These are phyloP conservation scores for Acleris emargana DNA, from an alignment of 2,888 invertebrate species.

Conservation along the genomic window DNA sequence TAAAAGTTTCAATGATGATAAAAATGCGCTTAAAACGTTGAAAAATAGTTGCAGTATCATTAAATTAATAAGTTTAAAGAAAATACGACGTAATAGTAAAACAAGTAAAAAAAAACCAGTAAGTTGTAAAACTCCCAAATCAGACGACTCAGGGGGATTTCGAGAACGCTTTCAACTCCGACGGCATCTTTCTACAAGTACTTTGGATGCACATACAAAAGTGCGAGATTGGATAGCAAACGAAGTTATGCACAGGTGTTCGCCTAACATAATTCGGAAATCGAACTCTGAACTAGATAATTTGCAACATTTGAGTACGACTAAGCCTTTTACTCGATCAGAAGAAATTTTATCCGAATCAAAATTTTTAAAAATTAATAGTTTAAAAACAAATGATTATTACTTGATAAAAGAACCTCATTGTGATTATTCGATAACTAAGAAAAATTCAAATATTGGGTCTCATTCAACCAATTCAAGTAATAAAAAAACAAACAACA, in stretches of 20 bases:
- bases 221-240: conserved; percentile 94
- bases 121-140: conserved; percentile 81
- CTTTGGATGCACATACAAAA: conserved; percentile 93
- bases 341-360: conserved; percentile 73
- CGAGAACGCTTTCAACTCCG: conserved; percentile 86
- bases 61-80: conserved; percentile 80
- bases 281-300: conserved; percentile 67
- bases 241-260: conserved; percentile 89
- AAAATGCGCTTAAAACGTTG: conserved; percentile 68
- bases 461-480: conserved; percentile 73
- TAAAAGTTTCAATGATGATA: conserved; percentile 73
- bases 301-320: conserved; percentile 56
- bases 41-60: conserved; percentile 85
- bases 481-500: conserved; percentile 60
- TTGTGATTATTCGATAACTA: conserved; percentile 51
- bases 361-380: conserved; percentile 56
- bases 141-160: conserved; percentile 82
- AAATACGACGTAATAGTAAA: conserved; percentile 79
- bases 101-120: conserved; percentile 82
- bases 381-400: conserved; percentile 49
- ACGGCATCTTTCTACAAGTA: conserved; percentile 90
- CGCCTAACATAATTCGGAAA: conserved; percentile 86
- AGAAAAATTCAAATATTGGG: conserved; percentile 75
- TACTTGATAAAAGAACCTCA: conserved; percentile 52
- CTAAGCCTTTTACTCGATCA: conserved; percentile 72